Percentiles rank a stretch among this genome's conserved stretches.
Conservation (phyloP, 92 coral and sea anemone genomes). For the Micromussa lordhowensis region DNA sequence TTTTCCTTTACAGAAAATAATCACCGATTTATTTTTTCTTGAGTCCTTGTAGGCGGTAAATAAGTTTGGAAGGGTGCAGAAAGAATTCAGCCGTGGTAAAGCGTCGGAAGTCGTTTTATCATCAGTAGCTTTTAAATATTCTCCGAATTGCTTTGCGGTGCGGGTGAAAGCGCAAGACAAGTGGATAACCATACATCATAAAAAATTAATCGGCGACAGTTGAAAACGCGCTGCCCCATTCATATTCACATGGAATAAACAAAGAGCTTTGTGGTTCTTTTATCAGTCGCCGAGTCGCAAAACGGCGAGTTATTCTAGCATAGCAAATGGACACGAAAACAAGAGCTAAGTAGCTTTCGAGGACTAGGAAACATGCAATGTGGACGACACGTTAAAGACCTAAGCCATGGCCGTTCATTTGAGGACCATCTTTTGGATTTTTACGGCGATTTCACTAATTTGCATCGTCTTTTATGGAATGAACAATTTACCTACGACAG, state of each 20-base stretch:
- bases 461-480: slow-evolving; percentile 46
- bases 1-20: background rate
- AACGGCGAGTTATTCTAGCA: background rate
- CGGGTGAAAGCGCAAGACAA: slow-evolving; percentile 41
- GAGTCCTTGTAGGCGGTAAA: background rate
- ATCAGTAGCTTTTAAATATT: background rate
- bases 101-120: background rate
- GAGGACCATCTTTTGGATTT: slow-evolving; percentile 35
- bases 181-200: slow-evolving; percentile 15
- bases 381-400: background rate
- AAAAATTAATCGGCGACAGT: slow-evolving; percentile 39
- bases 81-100: background rate
- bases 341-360: too few species aligned
- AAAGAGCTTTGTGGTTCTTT: background rate
- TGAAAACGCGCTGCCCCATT: slow-evolving; percentile 14
- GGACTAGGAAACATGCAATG: slow-evolving; percentile 32
- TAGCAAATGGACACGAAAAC: background rate
- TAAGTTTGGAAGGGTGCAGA: background rate
- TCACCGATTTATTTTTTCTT: background rate
- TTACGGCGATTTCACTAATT: slow-evolving; percentile 19
- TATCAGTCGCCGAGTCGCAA: background rate
- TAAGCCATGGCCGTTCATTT: slow-evolving; percentile 40
- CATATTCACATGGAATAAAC: slow-evolving; percentile 5
- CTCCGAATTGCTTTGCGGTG: background rate
- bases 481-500: slow-evolving; percentile 23